A percentile compares a stretch with the other conserved stretches of the same genome.
Conservation (phyloP, 1,140 invertebrate species). For the Lordiphosa collinella region DNA sequence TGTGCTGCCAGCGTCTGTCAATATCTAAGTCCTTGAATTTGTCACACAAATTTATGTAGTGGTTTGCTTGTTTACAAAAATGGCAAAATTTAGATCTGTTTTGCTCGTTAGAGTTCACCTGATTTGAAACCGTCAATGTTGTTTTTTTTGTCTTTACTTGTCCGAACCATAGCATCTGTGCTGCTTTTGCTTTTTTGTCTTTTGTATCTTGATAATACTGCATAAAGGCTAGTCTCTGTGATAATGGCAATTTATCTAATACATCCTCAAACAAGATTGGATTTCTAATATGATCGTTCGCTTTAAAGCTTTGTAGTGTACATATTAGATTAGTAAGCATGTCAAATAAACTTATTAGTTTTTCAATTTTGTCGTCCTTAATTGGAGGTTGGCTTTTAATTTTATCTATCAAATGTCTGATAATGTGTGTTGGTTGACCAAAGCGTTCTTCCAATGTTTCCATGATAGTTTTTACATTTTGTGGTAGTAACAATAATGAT, state of each 20-base stretch:
- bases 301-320: conserved; percentile 3
- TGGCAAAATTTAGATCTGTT: conserved; percentile 12
- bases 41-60: conserved; percentile 5
- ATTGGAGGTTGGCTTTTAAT: conserved; percentile 3
- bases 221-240: conserved; percentile 11
- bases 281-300: conserved; percentile 13
- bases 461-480: neutral
- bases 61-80: conserved; percentile 11
- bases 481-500: neutral
- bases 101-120: neutral
- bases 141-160: conserved; percentile 4
- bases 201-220: conserved; percentile 5
- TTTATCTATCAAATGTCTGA: conserved; percentile 10
- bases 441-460: conserved; percentile 9
- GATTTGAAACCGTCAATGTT: conserved; percentile 11
- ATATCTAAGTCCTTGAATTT: conserved; percentile 11
- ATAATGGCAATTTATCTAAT: conserved; percentile 10
- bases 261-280: conserved; percentile 16
- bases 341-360: conserved; percentile 11
- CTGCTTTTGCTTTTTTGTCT: conserved; percentile 5
- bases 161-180: conserved; percentile 4
- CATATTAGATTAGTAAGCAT: conserved; percentile 17
- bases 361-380: conserved; percentile 12
- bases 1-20: conserved; percentile 4
- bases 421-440: neutral